Evolutionary conservation across 2,113 vertebrate species (phyloP).

Genomic region (Coptodon rendalli): DNA sequence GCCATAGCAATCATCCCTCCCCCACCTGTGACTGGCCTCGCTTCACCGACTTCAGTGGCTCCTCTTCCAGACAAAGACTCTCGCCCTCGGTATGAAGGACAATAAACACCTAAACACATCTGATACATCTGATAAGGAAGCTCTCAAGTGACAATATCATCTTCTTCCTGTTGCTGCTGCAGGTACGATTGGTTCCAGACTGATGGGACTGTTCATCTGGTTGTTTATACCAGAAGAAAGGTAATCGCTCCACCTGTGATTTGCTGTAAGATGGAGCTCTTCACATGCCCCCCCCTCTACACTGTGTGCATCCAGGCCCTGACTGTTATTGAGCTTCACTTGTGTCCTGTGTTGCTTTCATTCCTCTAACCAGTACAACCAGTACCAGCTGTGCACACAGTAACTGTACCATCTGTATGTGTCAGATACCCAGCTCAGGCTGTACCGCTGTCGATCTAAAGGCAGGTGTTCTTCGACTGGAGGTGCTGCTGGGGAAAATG

Average conservation of each 20-base stretch:
- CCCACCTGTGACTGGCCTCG: not conserved
- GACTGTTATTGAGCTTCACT: not conserved
- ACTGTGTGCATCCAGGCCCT: not conserved
- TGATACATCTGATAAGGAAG: no score
- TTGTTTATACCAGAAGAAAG: constrained; percentile 85
- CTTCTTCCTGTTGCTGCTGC: not conserved
- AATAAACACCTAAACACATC: not conserved
- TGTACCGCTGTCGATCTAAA: constrained; percentile 77
- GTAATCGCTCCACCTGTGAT: constrained; percentile 25
- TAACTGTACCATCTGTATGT: not conserved
- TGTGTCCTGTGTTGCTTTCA: not conserved
- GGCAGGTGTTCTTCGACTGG: constrained; percentile 74
- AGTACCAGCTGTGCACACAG: not conserved
- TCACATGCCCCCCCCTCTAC: not conserved
- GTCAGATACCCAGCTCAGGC: constrained; percentile 74
- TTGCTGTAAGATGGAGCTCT: not conserved
- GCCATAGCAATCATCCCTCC: constrained; percentile 43
- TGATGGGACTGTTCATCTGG: constrained; percentile 77
- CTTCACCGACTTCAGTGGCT: not conserved
- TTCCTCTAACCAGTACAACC: not conserved
- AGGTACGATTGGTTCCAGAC: constrained; percentile 99
- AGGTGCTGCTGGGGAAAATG: constrained; percentile 77
- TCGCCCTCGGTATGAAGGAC: constrained; percentile 57
- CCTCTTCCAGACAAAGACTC: constrained; percentile 52
- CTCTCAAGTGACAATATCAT: not conserved